Evolutionary conservation across 2,113 vertebrate genomes (phyloP).

Genomic region (Origma solitaria): DNA sequence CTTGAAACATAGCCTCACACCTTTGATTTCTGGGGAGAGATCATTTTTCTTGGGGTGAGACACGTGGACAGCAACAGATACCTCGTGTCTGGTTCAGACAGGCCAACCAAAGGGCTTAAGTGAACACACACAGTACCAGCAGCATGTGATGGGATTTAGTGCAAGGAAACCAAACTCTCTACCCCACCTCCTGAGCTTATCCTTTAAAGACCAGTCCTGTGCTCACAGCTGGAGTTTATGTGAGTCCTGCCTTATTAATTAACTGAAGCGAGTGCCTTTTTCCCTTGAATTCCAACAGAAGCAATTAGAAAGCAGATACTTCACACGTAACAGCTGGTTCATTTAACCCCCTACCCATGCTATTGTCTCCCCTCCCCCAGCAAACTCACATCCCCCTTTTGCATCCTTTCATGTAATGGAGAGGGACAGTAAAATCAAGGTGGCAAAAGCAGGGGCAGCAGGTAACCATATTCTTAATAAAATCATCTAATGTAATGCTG

Average conservation of each 20-base stretch:
- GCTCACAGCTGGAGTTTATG: conserved; percentile 68
- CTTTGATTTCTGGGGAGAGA: conserved; percentile 36
- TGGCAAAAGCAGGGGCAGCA: neutral
- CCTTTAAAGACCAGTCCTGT: conserved; percentile 60
- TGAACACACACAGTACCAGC: conserved; percentile 28
- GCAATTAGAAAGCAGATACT: conserved; percentile 66
- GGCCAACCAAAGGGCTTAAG: conserved; percentile 26
- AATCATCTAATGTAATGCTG: neutral
- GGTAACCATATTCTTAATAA: neutral
- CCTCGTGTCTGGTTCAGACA: conserved; percentile 27
- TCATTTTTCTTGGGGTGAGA: conserved; percentile 12
- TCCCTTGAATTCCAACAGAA: conserved; percentile 36
- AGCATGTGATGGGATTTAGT: conserved; percentile 45
- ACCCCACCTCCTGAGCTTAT: conserved; percentile 35
- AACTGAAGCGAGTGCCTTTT: conserved; percentile 51
- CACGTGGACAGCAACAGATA: conserved; percentile 1
- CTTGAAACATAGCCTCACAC: conserved; percentile 13
- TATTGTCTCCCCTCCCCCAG: conserved; percentile 17
- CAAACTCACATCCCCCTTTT: neutral
- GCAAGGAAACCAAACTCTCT: conserved; percentile 46
- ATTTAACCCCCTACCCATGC: neutral
- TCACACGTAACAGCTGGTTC: conserved; percentile 54
- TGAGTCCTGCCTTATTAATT: conserved; percentile 67
- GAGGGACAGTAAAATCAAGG: neutral
- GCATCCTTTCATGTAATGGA: neutral